These are phyloP conservation scores for Diploptera punctata DNA, from an alignment of 2,888 invertebrate genomes.

Conservation along the genomic window DNA sequence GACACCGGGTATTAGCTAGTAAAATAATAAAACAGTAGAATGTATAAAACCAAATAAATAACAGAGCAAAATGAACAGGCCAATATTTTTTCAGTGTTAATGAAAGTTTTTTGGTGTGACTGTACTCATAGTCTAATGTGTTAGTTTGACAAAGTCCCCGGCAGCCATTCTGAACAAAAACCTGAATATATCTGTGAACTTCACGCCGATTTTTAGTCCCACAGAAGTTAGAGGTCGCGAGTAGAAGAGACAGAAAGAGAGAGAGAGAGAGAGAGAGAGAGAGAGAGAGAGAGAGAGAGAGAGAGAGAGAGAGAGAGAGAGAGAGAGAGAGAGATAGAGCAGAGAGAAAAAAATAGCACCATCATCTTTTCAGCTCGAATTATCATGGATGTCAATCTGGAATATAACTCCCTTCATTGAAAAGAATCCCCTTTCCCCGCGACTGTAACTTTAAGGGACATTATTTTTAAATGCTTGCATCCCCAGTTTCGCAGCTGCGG, in stretches of 20 bases:
- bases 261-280: no score
- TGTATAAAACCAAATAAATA: no score
- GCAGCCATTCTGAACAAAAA: conserved; percentile 9
- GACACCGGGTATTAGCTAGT: no score
- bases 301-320: no score
- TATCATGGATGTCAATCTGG: conserved; percentile 37
- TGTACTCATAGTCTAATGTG: conserved; percentile 4
- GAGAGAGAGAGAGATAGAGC: no score
- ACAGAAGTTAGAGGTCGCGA: conserved; percentile 15
- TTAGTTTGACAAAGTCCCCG: not conserved
- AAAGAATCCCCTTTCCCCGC: not conserved
- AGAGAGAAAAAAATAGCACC: conserved; percentile 30
- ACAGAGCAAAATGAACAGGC: no score
- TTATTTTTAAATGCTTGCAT: conserved; percentile 19
- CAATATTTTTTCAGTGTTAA: no score
- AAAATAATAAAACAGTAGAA: no score
- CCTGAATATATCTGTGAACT: conserved; percentile 2
- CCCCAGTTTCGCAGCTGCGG: not conserved
- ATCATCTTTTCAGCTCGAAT: conserved; percentile 38
- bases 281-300: no score
- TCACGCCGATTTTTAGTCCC: conserved; percentile 34
- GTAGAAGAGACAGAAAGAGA: no score
- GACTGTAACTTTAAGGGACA: conserved; percentile 8
- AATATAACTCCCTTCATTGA: not conserved
- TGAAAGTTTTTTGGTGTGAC: not conserved